A percentile compares a stretch with the other conserved stretches of the same genome.
phyloP scores from a whole-genome alignment of 2,888 invertebrate genomes.

The Horisme vitalbata region DNA sequence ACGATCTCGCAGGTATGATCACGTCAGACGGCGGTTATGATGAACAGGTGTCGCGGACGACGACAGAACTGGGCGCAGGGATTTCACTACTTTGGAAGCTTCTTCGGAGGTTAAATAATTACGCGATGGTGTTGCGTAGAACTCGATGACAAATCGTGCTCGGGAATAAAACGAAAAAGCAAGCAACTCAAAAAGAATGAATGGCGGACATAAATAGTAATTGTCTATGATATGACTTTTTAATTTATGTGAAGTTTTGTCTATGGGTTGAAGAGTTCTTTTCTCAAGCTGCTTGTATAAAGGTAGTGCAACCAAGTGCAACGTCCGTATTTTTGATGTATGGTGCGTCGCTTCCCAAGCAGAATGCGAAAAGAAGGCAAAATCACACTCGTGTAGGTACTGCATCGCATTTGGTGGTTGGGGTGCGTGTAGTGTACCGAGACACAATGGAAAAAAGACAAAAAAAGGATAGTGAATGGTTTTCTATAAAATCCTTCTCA shows the following conservation, averaged over 20 bases:
- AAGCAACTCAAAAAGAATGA: slow-evolving; percentile 81
- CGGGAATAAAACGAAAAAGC: slow-evolving; percentile 80
- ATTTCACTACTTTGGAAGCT: slow-evolving; percentile 53
- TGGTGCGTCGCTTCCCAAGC: too few species aligned
- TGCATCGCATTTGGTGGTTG: too few species aligned
- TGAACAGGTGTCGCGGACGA: slow-evolving; percentile 47
- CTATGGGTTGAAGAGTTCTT: not conserved
- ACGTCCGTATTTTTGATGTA: too few species aligned
- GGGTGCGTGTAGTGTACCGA: too few species aligned
- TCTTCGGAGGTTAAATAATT: slow-evolving; percentile 63
- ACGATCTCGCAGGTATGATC: slow-evolving; percentile 67
- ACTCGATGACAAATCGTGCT: slow-evolving; percentile 75
- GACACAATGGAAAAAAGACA: too few species aligned
- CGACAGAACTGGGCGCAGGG: slow-evolving; percentile 45
- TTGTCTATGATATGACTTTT: slow-evolving; percentile 68
- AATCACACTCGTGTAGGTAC: too few species aligned
- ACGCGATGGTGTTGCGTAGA: slow-evolving; percentile 72
- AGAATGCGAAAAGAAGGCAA: too few species aligned
- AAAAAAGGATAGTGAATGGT: too few species aligned
- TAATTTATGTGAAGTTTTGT: slow-evolving; percentile 20
- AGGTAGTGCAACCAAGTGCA: too few species aligned
- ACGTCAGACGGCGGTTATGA: slow-evolving; percentile 62
- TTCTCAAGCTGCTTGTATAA: too few species aligned
- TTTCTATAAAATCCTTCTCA: too few species aligned
- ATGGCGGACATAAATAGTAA: slow-evolving; percentile 82